Evolutionary conservation across 1,140 invertebrate genomes (phyloP), one percentile per base, ranked within the genome.

Genomic region (Lamellibrachia luymesi): DNA sequence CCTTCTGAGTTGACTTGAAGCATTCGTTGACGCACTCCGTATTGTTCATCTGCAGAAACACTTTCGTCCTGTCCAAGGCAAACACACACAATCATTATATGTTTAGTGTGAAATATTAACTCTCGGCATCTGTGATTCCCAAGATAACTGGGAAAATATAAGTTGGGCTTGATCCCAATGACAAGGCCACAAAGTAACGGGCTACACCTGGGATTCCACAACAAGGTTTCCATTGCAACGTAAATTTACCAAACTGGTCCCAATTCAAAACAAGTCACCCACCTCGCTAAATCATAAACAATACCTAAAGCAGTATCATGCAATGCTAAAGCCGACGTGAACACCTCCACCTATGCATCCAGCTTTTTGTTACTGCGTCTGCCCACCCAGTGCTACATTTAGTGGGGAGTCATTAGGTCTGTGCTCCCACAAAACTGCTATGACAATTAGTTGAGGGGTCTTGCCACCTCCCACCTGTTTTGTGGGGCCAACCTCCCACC

Each of bases 11-110:
- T 25, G 90, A 94, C 17, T 94, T 93, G 96, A 99, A 99, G 95
- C 98, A 99, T 94, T 98, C 97, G 7, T 93, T 91, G 49, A 96
- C 97, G 96, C 99, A 99, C 95, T 98, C 98, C 94, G 98, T 97
- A 95, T 99, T 99, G 95, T 99, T 98, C 49, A 99, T 98, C 96
- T 99, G 98, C 91, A 99, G 95, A 94, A 97, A 98, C 1, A 98
- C 98, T 90, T 98, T 97, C 0, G 98, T 97, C 4, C 98, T 96
- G 64, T 80, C 64, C 64, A 22, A 80, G 64, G 25, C 64, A 80
- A 80, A 22, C 7, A 80, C 64, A 80, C 4, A 10, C 64, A 80
- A 80, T 80, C 25, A 17, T 6, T 80, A 17, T 80, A 38, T 38
- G 38, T 38, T 38, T 17, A 56, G 1, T 80, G 64, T 80, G 17